Percentiles rank a stretch among this genome's conserved stretches.
These are phyloP conservation scores for Phasia obesa DNA, from an alignment of 2,888 invertebrate genomes.

Conservation along the genomic window DNA sequence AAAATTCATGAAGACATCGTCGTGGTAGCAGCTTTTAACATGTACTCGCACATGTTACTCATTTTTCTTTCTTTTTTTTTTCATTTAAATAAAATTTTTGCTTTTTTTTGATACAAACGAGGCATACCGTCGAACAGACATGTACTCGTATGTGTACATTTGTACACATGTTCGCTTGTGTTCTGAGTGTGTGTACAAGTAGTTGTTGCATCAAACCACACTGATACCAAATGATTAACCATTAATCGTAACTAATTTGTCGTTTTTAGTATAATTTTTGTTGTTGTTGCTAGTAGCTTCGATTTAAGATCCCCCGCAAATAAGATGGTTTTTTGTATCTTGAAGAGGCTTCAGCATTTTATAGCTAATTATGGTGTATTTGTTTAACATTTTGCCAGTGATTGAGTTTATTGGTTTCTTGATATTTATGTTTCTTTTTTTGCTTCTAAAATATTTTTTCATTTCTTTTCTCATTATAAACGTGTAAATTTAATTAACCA, in stretches of 20 bases:
- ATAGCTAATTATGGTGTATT: conserved; percentile 45
- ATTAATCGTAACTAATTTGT: conserved; percentile 68
- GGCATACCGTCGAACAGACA: no score
- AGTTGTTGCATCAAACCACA: not conserved
- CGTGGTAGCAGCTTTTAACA: conserved; percentile 12
- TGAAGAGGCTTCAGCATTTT: conserved; percentile 48
- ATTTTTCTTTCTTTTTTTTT: not conserved
- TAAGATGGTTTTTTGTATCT: conserved; percentile 28
- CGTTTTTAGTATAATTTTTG: conserved; percentile 46
- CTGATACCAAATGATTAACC: conserved; percentile 55
- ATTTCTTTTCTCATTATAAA: conserved; percentile 40
- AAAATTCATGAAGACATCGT: conserved; percentile 60
- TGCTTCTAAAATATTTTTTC: not conserved
- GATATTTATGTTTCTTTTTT: not conserved
- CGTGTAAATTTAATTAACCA: conserved; percentile 65
- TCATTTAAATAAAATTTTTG: not conserved
- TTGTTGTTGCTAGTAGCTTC: conserved; percentile 26
- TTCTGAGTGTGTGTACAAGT: conserved; percentile 7
- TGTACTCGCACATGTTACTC: not conserved
- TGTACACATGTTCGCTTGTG: conserved; percentile 21
- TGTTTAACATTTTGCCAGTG: conserved; percentile 41
- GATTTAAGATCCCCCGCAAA: conserved; percentile 53
- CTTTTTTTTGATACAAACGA: no score
- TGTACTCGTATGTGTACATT: conserved; percentile 39
- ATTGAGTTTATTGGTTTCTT: conserved; percentile 21